Evolutionary conservation across 2,888 invertebrate genomes (phyloP).

Genomic region (Spilosoma lubricipeda): DNA sequence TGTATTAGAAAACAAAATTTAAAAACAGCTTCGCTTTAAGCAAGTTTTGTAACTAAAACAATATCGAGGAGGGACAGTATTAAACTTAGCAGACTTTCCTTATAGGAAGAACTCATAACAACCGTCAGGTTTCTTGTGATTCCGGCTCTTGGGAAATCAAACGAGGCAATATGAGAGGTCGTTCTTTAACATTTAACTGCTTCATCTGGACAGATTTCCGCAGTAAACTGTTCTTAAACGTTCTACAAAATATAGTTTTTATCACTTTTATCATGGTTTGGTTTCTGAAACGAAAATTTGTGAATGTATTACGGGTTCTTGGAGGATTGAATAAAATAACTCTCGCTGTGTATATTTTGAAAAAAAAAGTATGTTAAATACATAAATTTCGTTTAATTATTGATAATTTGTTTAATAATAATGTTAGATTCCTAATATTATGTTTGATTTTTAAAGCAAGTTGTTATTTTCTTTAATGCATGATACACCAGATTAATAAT

Average conservation of each 20-base stretch:
- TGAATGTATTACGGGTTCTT: not conserved
- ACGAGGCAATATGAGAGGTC: slow-evolving; percentile 43
- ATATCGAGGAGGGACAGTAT: slow-evolving; percentile 30
- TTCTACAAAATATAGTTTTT: not conserved
- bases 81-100: slow-evolving; percentile 29
- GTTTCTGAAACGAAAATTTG: not conserved
- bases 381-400: no score
- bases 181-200: slow-evolving; percentile 62
- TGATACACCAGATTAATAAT: no score
- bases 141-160: slow-evolving; percentile 67
- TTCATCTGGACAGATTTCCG: slow-evolving; percentile 8
- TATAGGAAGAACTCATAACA: slow-evolving; percentile 47
- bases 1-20: slow-evolving; percentile 2
- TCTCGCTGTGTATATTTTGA: no score
- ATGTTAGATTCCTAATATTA: no score
- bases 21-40: slow-evolving; percentile 20
- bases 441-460: no score
- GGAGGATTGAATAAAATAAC: not conserved
- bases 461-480: no score
- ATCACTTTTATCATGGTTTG: not conserved
- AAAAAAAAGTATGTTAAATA: no score
- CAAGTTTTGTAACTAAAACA: slow-evolving; percentile 27
- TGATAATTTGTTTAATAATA: no score
- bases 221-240: not conserved
- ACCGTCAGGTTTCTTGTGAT: slow-evolving; percentile 57